Conservation (phyloP, 2,888 invertebrate genomes). For the Leucozona laternaria region DNA sequence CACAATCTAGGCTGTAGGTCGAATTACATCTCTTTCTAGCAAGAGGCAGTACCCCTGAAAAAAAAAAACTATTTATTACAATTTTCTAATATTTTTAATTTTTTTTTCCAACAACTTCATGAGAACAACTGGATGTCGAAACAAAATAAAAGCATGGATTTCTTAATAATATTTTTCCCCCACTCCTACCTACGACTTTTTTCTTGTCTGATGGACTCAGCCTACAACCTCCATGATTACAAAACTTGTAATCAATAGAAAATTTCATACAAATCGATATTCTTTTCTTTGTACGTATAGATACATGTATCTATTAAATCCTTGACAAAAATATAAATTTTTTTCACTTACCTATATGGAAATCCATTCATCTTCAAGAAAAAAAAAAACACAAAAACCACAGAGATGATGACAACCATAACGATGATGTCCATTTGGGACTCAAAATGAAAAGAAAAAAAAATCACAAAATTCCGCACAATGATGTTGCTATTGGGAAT, state of each 20-base stretch:
- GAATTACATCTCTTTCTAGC: no score
- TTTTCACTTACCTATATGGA: background rate
- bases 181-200: no score
- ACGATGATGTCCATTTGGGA: conserved; percentile 48
- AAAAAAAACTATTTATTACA: no score
- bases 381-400: conserved; percentile 2
- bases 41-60: no score
- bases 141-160: no score
- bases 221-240: no score
- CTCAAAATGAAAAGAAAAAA: conserved; percentile 40
- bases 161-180: no score
- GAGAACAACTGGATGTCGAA: no score
- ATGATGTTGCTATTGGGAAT: conserved; percentile 48
- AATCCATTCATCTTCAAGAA: conserved; percentile 11
- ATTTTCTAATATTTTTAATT: no score
- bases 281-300: background rate
- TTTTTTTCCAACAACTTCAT: no score
- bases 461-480: conserved; percentile 12
- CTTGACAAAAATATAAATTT: background rate
- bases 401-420: conserved; percentile 45
- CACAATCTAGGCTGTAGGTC: no score
- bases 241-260: background rate
- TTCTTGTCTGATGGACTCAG: no score
- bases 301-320: background rate
- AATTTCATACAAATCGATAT: background rate